Evolutionary conservation across 2,797 vertebrate genomes (phyloP), one percentile per base, ranked within the genome.

Genomic region (Brachyrhaphis roseni): DNA sequence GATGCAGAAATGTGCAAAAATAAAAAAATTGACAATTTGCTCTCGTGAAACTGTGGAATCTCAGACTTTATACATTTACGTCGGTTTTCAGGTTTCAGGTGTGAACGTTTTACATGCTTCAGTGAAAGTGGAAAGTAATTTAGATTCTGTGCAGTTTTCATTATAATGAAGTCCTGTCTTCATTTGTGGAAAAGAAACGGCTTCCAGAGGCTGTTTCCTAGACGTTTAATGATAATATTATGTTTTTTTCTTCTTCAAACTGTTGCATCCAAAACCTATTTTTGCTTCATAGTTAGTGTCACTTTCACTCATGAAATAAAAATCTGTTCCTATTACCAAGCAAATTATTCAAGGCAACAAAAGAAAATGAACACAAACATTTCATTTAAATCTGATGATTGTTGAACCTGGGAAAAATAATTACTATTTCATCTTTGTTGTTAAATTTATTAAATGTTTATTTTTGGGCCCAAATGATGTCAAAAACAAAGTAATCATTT

Each of bases 121-220:
- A 16, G 45, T 76, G 55, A 74, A 71, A 62, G 34, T 13, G 15
- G 26, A 55, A 43, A 79, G 36, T 51, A 39, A 43, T 79, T 79
- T 74, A 31, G 13, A 45, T 45, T 15, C 26, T n/a, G 5, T 43
- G 39, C 68, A n/a, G 41, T 77, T 68, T 53, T 47, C 59, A 55
- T 53, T 53, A 66, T 72, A 62, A 57, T 23, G 13, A 73, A 18
- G 4, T 49, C 7, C 28, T 34, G 15, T 20, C 46, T 10, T 49
- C n/a, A 49, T 73, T 28, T 49, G 28, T 73, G 5, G 1, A 73
- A 73, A 49, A 16, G 46, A 16, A 72, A 4, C 23, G 1, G 8
- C 51, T 53, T 53, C 51, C 51, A 11, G 23, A 26, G 11, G 11
- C 20, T 13, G 34, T 18, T 15, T 55, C 41, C n/a, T 41, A 59